These are phyloP conservation scores for Gastrophryne carolinensis DNA, from an alignment of 2,797 vertebrate species.

Conservation along the genomic window DNA sequence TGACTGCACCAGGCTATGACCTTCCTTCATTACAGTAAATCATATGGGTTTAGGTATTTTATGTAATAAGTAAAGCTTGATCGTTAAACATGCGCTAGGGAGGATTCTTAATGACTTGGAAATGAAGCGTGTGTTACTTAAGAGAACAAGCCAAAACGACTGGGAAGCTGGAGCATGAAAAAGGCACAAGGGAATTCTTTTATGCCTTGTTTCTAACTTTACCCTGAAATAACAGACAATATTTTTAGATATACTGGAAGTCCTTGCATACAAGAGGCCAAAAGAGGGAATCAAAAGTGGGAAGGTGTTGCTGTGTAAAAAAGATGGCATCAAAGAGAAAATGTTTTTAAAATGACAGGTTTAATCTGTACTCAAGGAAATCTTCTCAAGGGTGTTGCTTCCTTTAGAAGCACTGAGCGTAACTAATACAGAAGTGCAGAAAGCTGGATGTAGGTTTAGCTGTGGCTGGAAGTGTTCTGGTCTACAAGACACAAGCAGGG, in stretches of 20 bases:
- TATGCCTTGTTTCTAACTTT: slow-evolving; percentile 1
- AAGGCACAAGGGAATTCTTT: not conserved
- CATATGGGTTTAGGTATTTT: not conserved
- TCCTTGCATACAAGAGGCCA: not conserved
- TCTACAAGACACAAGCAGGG: not conserved
- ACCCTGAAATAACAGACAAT: slow-evolving; percentile 15
- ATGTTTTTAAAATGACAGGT: slow-evolving; percentile 9
- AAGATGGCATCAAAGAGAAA: slow-evolving; percentile 3
- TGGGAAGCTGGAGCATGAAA: not conserved
- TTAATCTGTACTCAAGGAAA: slow-evolving; percentile 17
- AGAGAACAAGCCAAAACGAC: slow-evolving; percentile 14
- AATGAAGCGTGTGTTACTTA: not conserved
- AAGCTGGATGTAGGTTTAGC: not conserved
- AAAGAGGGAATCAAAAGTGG: not conserved
- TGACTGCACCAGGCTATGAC: not conserved
- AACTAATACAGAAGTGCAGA: slow-evolving; percentile 5
- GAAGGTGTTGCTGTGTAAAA: not conserved
- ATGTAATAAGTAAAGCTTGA: not conserved
- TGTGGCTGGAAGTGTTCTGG: slow-evolving; percentile 4
- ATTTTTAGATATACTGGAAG: slow-evolving; percentile 12
- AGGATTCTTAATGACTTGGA: not conserved
- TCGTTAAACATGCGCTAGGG: not conserved
- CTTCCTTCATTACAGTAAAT: not conserved
- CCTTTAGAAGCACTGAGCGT: not conserved
- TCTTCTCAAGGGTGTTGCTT: slow-evolving; percentile 27